Evolutionary conservation across 2,888 invertebrate genomes (phyloP).

Genomic region (Serripes groenlandicus): DNA sequence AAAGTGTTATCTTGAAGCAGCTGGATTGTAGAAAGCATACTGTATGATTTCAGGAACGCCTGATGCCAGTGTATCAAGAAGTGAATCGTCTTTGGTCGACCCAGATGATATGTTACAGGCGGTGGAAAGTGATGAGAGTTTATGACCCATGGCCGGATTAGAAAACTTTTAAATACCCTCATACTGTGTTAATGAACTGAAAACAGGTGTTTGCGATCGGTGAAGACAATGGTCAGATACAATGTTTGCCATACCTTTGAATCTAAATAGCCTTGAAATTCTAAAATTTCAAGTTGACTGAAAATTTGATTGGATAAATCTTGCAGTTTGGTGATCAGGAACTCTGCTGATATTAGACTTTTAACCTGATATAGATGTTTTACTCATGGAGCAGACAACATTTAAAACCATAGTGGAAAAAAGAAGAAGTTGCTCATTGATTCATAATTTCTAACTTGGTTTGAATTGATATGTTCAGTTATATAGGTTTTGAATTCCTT

Average conservation of each 20-base stretch:
- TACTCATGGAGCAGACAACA: no score
- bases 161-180: slow-evolving; percentile 2
- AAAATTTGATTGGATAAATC: no score
- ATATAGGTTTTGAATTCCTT: no score
- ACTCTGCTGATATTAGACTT: no score
- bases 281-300: no score
- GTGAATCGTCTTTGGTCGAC: slow-evolving; percentile 61
- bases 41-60: slow-evolving; percentile 48
- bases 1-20: background rate
- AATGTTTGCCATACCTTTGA: background rate
- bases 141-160: slow-evolving; percentile 75
- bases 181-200: background rate
- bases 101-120: slow-evolving; percentile 85
- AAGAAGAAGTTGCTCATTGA: no score
- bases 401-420: no score
- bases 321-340: no score
- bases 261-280: no score
- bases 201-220: background rate
- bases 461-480: no score
- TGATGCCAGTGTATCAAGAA: slow-evolving; percentile 45
- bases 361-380: no score
- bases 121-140: slow-evolving; percentile 86
- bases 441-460: no score
- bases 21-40: background rate
- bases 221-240: background rate